Evolutionary conservation across 2,113 vertebrate species (phyloP).

Genomic region (Terrapene triunguis): DNA sequence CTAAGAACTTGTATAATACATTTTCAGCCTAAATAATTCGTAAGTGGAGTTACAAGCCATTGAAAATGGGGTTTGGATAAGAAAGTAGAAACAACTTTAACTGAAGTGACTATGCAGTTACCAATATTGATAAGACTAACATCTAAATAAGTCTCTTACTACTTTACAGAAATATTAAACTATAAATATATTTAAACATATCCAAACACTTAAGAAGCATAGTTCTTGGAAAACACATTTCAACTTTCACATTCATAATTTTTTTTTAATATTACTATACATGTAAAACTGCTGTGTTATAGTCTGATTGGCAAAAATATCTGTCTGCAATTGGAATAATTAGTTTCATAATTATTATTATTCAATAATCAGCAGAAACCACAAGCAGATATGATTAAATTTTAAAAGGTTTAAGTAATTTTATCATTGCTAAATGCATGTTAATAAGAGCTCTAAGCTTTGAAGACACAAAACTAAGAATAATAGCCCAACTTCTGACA

Average conservation of each 20-base stretch:
- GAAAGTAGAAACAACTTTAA: not conserved
- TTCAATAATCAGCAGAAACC: slow-evolving; percentile 50
- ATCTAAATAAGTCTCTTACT: not conserved
- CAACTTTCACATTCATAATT: slow-evolving; percentile 38
- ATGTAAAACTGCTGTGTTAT: slow-evolving; percentile 1
- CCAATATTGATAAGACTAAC: not conserved
- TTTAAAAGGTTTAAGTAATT: slow-evolving; percentile 74
- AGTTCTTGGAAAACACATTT: not conserved
- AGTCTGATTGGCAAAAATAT: slow-evolving; percentile 31
- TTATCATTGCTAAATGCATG: slow-evolving; percentile 56
- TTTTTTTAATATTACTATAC: slow-evolving; percentile 1
- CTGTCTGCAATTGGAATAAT: slow-evolving; percentile 64
- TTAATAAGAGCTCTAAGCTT: slow-evolving; percentile 68
- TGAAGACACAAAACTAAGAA: slow-evolving; percentile 70
- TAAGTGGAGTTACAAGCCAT: not conserved
- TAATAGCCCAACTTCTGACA: slow-evolving; percentile 67
- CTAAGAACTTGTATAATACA: not conserved
- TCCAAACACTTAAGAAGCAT: not conserved
- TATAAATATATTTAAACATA: not conserved
- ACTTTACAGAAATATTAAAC: not conserved
- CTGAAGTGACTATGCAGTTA: not conserved
- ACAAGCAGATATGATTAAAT: slow-evolving; percentile 68
- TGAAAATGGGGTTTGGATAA: not conserved
- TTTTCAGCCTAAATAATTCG: not conserved
- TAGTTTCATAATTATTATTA: too few species aligned